Base-by-base conservation (phyloP, 2,888 invertebrate genomes). In the Myathropa florea region DNA sequence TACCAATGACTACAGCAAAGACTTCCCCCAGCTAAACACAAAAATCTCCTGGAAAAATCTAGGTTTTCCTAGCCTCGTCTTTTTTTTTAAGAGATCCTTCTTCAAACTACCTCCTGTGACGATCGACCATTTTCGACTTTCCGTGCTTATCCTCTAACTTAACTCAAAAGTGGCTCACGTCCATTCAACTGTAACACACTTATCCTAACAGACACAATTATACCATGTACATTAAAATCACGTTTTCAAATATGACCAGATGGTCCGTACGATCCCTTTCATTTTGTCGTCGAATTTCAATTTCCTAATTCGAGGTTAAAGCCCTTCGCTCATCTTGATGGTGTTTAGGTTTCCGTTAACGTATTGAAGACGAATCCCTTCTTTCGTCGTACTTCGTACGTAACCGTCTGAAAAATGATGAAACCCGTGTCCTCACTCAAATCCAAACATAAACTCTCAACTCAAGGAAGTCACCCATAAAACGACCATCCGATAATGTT, bases 401-500 rank as follows among this genome's bases (percentile, higher is more conserved):
- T n/a, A 73, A 63, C 36, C 65, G 60, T 30, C 72, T 81, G 57
- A 61, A 57, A 81, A 82, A 76, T 76, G 59, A 78, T 64, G 64
- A 59, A 83, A 73, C 61, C 68, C 14, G 77, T 55, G 60, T 76
- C 28, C 30, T 67, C 9, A 24, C 39, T 57, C 67, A 46, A n/a
- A 46, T 57, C 23, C 60, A 28, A 73, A 64, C 80, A 80, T 65
- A 71, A 76, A 84, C 78, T 78, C 70, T 64, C 73, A 77, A 78
- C 78, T 86, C 26, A 60, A 65, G 60, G 24, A 60, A 78, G 73
- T 82, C 78, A 86, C 55, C 85, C 82, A 78, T 76, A 82, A 86
- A 86, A 82, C 78, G 73, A 78, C 78, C 70, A 60, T 82, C 82
- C 68, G 67, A 72, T 85, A 76, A 85, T 80, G 57, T 57, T 57